These are phyloP conservation scores for Thumatha senex DNA, from an alignment of 2,888 invertebrate genomes.

Conservation along the genomic window DNA sequence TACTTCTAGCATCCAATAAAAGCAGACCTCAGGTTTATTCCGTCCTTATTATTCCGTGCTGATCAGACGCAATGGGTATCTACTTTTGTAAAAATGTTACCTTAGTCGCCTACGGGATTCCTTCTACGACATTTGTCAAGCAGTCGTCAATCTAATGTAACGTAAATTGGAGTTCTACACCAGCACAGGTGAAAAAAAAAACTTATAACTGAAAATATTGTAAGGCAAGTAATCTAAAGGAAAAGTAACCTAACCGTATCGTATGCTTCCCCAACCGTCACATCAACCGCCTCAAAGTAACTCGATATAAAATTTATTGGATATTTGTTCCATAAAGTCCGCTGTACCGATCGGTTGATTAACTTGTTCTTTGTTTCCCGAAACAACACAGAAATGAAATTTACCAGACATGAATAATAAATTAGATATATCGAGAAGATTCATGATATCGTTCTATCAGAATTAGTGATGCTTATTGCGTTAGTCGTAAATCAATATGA, in stretches of 20 bases:
- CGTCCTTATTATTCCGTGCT: too few relatives aligned
- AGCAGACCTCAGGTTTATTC: too few relatives aligned
- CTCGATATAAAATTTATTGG: constrained; percentile 7
- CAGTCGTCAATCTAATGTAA: too few relatives aligned
- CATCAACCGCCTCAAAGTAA: constrained; percentile 5
- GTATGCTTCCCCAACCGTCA: background rate
- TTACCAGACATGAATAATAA: constrained; percentile 16
- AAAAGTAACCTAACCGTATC: background rate
- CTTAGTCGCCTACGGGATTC: too few relatives aligned
- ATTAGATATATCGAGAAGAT: constrained; percentile 30
- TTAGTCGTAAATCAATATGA: constrained; percentile 42
- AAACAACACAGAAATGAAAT: constrained; percentile 10
- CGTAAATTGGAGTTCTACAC: too few relatives aligned
- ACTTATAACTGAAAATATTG: too few relatives aligned
- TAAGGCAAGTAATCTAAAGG: background rate
- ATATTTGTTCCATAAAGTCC: constrained; percentile 2
- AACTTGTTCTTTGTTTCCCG: constrained; percentile 15
- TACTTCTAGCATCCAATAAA: too few relatives aligned
- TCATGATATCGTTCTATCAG: constrained; percentile 39
- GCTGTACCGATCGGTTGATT: constrained; percentile 8
- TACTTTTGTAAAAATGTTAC: too few relatives aligned
- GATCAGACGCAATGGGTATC: too few relatives aligned
- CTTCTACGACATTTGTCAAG: too few relatives aligned
- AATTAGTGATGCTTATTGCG: constrained; percentile 47
- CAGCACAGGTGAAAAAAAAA: too few relatives aligned